Base-by-base conservation (phyloP, 2,113 vertebrate genomes). In the Macaca nemestrina region DNA sequence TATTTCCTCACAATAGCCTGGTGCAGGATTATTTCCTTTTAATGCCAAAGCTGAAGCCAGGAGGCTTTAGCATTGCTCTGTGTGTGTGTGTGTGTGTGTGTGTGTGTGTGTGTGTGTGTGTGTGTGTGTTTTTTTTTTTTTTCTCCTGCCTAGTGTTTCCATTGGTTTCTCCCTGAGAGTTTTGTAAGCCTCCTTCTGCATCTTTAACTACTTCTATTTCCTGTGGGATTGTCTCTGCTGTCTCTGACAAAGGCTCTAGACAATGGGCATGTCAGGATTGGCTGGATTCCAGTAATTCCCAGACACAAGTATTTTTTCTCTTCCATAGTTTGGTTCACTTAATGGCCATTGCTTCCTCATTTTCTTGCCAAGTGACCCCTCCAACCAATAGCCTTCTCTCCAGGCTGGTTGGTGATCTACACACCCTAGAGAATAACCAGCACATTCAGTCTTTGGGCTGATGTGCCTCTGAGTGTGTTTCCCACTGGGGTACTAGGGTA, bases 341-440 rank as follows among this genome's bases (percentile, higher is more conserved):
- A 97, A 76, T 20, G 81, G 87, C 9, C 72, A 4, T 92, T 78
- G 35, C 90, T 90, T 48, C n/a, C 59, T 17, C 13, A 16, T 89
- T 97, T 96, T 43, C 93, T 95, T 55, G 55, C 86, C 85, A 59
- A 91, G 88, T 91, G 93, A 80, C 38, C 20, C 88, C 94, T 80
- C 97, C 94, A 67, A 67, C 94, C 95, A 97, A 88, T 18, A 64
- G 91, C 76, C 40, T 85, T 85, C 27, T 91, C 11, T 6, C 70
- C 92, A 91, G 38, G 81, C 92, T 80, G 61, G 27, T 32, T 14
- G 57, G 52, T 68, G 55, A 59, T 96, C 83, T 95, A 95, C 96
- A 82, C 92, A 93, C 30, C 83, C 88, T 52, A 43, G 95, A 84
- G 1, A 2, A 84, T 86, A 38, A 22, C 48, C 3, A 87, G 52